Conservation (phyloP, 1,140 invertebrate species). For the Agrypnia vestita region DNA sequence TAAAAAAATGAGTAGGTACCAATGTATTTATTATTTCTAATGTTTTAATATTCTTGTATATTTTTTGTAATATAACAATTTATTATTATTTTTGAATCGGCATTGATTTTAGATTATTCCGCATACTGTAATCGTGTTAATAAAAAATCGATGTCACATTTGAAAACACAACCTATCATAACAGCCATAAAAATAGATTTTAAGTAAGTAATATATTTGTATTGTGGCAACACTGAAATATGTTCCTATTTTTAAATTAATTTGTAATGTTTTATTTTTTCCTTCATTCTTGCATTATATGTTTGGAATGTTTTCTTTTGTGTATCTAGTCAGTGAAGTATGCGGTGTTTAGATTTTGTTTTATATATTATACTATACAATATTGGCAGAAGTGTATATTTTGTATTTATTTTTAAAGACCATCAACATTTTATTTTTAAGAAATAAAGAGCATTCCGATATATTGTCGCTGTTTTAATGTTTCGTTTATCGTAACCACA, state of each 20-base stretch:
- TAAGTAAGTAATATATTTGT: slow-evolving; percentile 47
- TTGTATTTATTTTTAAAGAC: slow-evolving; percentile 51
- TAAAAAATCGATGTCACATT: slow-evolving; percentile 9
- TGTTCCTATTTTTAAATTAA: slow-evolving; percentile 53
- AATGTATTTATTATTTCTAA: slow-evolving; percentile 26
- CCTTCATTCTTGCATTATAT: slow-evolving; percentile 2
- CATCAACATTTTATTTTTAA: slow-evolving; percentile 55
- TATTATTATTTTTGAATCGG: neutral
- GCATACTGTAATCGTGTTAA: neutral
- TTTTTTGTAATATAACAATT: slow-evolving; percentile 24
- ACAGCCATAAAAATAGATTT: slow-evolving; percentile 49
- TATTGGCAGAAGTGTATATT: slow-evolving; percentile 50
- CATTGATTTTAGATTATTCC: neutral
- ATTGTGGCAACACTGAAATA: slow-evolving; percentile 51
- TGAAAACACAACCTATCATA: slow-evolving; percentile 29
- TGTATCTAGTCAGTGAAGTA: slow-evolving; percentile 26
- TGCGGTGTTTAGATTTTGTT: slow-evolving; percentile 22
- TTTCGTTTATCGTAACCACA: too few species aligned
- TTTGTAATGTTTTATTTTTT: slow-evolving; percentile 33
- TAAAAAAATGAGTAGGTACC: slow-evolving; percentile 1
- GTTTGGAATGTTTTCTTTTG: slow-evolving; percentile 17
- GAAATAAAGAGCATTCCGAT: slow-evolving; percentile 57
- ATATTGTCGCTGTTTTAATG: neutral
- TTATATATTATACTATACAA: slow-evolving; percentile 31
- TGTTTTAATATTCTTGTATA: slow-evolving; percentile 1